Percentiles rank a stretch among this genome's conserved stretches.
phyloP scores from a whole-genome alignment of 2,113 vertebrate species.

The Chionomys nivalis region DNA sequence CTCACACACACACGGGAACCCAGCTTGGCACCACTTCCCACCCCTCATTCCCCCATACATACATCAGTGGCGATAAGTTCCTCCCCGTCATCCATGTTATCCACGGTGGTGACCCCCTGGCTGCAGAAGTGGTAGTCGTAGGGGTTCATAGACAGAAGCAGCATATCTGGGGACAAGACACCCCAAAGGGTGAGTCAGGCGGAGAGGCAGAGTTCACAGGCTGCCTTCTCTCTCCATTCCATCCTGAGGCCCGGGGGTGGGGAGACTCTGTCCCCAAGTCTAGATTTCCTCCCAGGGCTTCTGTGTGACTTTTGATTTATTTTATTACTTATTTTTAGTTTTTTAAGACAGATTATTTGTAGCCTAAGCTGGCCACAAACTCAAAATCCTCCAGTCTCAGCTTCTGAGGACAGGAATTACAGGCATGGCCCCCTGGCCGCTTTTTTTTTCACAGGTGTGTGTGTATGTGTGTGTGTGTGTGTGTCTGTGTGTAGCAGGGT shows the following conservation, averaged over 20 bases:
- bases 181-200: not conserved
- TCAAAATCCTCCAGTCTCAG: not conserved
- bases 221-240: not conserved
- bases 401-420: not conserved
- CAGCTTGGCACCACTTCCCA: not conserved
- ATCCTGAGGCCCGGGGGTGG: not conserved
- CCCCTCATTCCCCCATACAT: constrained; percentile 53
- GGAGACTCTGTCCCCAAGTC: not conserved
- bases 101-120: constrained; percentile 94
- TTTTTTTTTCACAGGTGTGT: not conserved
- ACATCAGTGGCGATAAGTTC: constrained; percentile 95
- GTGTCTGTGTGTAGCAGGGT: not conserved
- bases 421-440: not conserved
- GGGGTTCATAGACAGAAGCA: constrained; percentile 95
- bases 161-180: constrained; percentile 89
- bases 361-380: not conserved
- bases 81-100: constrained; percentile 93
- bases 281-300: not conserved
- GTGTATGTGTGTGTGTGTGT: not conserved
- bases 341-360: not conserved
- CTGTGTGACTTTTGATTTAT: not conserved
- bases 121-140: constrained; percentile 98
- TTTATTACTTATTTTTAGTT: not conserved
- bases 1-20: not conserved
- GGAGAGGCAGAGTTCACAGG: not conserved